Base-by-base conservation (phyloP, 2,113 vertebrate genomes). In the Sturnira hondurensis region DNA sequence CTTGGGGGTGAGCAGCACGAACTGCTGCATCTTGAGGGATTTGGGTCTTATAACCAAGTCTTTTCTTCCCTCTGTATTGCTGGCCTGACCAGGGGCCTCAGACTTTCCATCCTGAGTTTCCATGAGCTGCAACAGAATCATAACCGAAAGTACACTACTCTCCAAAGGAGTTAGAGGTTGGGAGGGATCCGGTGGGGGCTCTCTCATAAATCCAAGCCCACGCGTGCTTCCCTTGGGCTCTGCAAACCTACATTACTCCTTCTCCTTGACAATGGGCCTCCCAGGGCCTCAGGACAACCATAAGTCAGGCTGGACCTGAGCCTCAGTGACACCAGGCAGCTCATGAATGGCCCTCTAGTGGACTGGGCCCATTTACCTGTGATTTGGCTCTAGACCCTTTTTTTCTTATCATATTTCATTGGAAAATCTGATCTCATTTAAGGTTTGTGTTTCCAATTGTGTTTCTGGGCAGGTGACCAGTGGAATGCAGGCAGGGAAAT, bases 401-500 rank as follows among this genome's bases (percentile, higher is more conserved):
- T 90, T 94, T 88, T 7, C 67, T 82, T 83, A 88, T 95, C 89
- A 81, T 71, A 89, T 94, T 97, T 98, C 95, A 28, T 86, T 50
- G 90, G 87, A 93, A 97, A 98, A 97, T 86, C 61, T 31, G 78
- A 97, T 90, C 91, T 74, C 88, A 91, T 89, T 96, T 93, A 76
- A 98, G 93, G 31, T 95, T 97, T 96, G 80, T 74, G 47, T 97
- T 96, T 98, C 76, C 68, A 92, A 67, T 91, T 96, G 82, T 50
- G 76, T 96, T 97, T 98, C 90, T 97, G 94, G 88, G 87, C 81
- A 93, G 93, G 41, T 96, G 91, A 98, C 92, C 86, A 97, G 56
- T 65, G 96, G 97, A 97, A 96, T 80, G 95, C 41, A 93, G 74
- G 82, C 96, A 97, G 94, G 97, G 89, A 97, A 96, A 96, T 82